Evolutionary conservation across 2,888 invertebrate species (phyloP).

Genomic region (Teleiodes luculella): DNA sequence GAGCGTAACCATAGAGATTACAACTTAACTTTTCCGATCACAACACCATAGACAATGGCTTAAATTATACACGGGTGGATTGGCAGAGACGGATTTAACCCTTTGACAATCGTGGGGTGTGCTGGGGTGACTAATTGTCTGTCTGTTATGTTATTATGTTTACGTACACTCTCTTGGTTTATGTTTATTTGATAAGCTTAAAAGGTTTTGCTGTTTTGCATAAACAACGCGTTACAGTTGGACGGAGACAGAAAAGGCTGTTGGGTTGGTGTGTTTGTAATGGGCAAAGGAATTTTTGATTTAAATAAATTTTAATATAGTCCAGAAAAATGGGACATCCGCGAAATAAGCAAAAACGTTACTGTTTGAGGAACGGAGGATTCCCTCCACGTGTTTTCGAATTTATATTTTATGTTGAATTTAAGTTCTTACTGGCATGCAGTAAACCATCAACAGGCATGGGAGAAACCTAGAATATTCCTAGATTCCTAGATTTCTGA

Average conservation of each 20-base stretch:
- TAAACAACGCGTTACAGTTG: conserved; percentile 27
- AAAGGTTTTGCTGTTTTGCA: conserved; percentile 17
- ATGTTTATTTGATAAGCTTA: conserved; percentile 28
- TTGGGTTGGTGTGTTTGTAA: not conserved
- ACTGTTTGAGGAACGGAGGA: no score
- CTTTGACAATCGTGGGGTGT: conserved; percentile 52
- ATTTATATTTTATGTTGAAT: no score
- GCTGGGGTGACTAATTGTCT: conserved; percentile 67
- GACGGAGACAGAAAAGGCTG: conserved; percentile 21
- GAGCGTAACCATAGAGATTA: conserved; percentile 63
- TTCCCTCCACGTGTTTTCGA: no score
- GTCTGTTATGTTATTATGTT: conserved; percentile 39
- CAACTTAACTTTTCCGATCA: conserved; percentile 75
- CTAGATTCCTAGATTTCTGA: no score
- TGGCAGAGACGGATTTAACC: conserved; percentile 53
- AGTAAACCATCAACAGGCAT: no score
- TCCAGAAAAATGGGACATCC: no score
- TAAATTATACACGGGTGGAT: conserved; percentile 69
- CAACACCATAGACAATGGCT: conserved; percentile 73
- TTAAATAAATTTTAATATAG: no score
- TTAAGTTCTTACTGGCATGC: no score
- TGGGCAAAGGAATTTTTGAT: not conserved
- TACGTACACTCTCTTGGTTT: conserved; percentile 21
- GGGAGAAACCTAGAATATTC: no score
- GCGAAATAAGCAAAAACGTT: no score